Base-by-base conservation (phyloP, 1,140 invertebrate genomes). In the Orius laevigatus region DNA sequence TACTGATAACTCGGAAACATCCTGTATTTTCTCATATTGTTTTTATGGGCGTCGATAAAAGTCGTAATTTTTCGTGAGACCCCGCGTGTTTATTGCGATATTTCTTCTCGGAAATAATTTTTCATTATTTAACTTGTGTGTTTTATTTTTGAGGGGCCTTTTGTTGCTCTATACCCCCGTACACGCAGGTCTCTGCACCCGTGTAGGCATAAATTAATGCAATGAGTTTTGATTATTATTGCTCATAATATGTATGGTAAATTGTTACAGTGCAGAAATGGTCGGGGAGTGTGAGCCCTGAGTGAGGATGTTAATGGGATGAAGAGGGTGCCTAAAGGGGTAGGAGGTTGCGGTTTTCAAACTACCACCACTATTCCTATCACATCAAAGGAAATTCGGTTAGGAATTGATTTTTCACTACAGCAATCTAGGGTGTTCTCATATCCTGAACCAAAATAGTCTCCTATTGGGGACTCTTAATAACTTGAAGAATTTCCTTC, bases 211-310 rank as follows among this genome's bases (percentile, higher is more conserved):
- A 45, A 25, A 45, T 45, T 45, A 31, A 45, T 45, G 43, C 43
- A 45, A 45, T 45, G 18, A 45, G 43, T n/a, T 45, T 31, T 45
- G 43, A 45, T 45, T 45, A 45, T 32, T 45, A 45, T 45, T 45
- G 18, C 43, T 45, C 43, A 45, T 45, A 45, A 45, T 31, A 31
- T 31, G 25, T 19, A 19, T 31, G 18, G 25, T 42, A 45, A 32
- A 45, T n/a, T n/a, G 43, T 45, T 32, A 45, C 25, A 31, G 25
- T n/a, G 25, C 43, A 25, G 25, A 25, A 25, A 25, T 25, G 25
- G 3, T 25, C 8, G n/a, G n/a, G n/a, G n/a, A n/a, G n/a, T n/a
- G n/a, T n/a, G n/a, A n/a, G n/a, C 25, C 8, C 25, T 25, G 25
- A 25, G 25, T 25, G 25, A 25, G 25, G 25, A 25, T 25, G 25